These are phyloP conservation scores for Caenorhabditis zanzibari DNA, from an alignment of 2,888 invertebrate genomes.

Conservation along the genomic window DNA sequence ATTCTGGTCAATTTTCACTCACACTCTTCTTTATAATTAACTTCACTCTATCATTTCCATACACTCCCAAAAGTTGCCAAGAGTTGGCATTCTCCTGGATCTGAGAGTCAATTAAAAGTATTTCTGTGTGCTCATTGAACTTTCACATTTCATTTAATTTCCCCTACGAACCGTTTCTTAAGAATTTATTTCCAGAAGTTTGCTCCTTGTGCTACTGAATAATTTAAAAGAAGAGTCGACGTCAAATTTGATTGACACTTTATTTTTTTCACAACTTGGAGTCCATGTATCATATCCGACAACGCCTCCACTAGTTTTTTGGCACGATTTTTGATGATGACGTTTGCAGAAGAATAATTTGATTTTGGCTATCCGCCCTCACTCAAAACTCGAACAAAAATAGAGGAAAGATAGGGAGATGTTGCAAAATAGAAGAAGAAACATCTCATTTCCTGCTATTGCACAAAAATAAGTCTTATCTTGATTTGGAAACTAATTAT, in stretches of 20 bases:
- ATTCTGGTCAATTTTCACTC: conserved; percentile 11
- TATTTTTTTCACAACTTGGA: conserved; percentile 20
- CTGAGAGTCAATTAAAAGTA: conserved; percentile 9
- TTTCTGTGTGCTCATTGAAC: conserved; percentile 27
- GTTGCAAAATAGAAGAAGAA: conserved; percentile 13
- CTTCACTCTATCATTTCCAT: conserved; percentile 31
- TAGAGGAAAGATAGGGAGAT: conserved; percentile 8
- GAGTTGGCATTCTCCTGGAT: conserved; percentile 6
- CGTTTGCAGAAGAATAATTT: conserved; percentile 9
- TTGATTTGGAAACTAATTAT: background rate
- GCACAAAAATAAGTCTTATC: conserved; percentile 11
- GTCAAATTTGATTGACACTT: conserved; percentile 19
- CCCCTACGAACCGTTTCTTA: background rate
- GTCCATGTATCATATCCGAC: background rate
- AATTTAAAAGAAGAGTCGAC: conserved; percentile 3
- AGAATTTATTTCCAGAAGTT: background rate
- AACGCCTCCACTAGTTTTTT: conserved; percentile 20
- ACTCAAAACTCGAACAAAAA: conserved; percentile 11
- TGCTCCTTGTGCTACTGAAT: background rate
- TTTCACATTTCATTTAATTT: conserved; percentile 15
- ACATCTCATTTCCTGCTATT: conserved; percentile 12
- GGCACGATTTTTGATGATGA: conserved; percentile 20
- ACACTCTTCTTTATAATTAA: conserved; percentile 32
- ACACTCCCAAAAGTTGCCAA: conserved; percentile 15
- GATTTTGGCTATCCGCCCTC: conserved; percentile 26